Conservation (phyloP, 2,113 vertebrate genomes). For the Callorhinus ursinus region DNA sequence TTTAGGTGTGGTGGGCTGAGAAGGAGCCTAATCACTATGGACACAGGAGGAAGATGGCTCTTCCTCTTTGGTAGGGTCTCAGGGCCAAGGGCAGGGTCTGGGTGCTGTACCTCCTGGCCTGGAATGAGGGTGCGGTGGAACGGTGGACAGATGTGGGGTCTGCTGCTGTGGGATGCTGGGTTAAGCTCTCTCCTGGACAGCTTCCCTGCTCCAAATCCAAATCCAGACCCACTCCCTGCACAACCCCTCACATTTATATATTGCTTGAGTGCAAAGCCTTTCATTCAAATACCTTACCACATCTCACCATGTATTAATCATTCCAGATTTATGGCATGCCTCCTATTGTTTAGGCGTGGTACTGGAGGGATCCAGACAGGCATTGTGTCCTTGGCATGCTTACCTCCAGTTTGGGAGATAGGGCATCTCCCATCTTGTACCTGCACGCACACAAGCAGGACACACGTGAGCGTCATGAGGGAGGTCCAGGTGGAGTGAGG, state of each 20-base stretch:
- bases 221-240: not conserved
- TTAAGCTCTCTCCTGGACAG: not conserved
- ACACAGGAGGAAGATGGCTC: not conserved
- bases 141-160: not conserved
- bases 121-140: not conserved
- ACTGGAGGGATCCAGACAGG: not conserved
- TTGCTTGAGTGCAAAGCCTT: not conserved
- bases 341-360: not conserved
- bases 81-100: not conserved
- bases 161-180: not conserved
- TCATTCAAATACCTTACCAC: not conserved
- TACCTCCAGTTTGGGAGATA: not conserved
- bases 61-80: not conserved
- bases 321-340: not conserved
- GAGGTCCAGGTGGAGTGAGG: not conserved
- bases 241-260: not conserved
- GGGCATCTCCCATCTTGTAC: not conserved
- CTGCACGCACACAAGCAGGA: not conserved
- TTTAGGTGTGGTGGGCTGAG: not conserved
- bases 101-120: not conserved
- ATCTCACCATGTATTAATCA: not conserved
- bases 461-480: rapidly evolving
- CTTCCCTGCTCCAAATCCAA: not conserved
- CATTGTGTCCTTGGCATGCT: not conserved
- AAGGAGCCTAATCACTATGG: not conserved